phyloP scores from a whole-genome alignment of 2,888 invertebrate genomes.

The Cordilura impudica region DNA sequence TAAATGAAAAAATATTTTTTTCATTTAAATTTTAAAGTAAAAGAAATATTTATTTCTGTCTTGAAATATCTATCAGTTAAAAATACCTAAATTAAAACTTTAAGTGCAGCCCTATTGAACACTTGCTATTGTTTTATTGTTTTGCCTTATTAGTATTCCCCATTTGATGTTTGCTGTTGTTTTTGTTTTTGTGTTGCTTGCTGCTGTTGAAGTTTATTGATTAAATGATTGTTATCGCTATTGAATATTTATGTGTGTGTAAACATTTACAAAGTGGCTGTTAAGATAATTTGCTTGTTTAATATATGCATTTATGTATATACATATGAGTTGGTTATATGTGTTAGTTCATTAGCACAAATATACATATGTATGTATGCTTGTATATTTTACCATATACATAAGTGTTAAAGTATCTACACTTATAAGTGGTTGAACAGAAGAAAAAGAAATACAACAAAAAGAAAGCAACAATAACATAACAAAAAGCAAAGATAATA shows the following conservation, averaged over 20 bases:
- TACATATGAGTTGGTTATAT: neutral
- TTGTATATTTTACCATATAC: neutral
- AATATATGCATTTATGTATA: neutral
- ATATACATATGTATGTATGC: neutral
- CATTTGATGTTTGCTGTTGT: conserved; percentile 3
- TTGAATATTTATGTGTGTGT: conserved; percentile 53
- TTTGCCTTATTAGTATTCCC: conserved; percentile 35
- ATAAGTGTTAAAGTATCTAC: neutral
- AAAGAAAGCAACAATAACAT: neutral
- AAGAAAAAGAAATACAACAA: neutral
- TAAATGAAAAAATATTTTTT: too few species aligned
- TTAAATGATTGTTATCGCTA: conserved; percentile 59
- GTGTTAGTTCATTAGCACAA: neutral
- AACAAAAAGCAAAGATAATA: neutral
- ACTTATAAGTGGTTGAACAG: neutral
- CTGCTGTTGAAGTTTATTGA: conserved; percentile 53
- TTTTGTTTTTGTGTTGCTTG: neutral
- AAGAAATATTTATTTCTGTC: too few species aligned
- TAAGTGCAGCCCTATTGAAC: too few species aligned
- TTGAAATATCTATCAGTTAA: too few species aligned
- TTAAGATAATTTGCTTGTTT: conserved; percentile 59
- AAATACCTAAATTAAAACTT: too few species aligned
- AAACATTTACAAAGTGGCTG: conserved; percentile 54
- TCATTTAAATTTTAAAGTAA: too few species aligned
- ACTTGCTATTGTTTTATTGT: conserved; percentile 14